Base-by-base conservation (phyloP, 2,888 invertebrate genomes). In the Acanthopleura granulata region DNA sequence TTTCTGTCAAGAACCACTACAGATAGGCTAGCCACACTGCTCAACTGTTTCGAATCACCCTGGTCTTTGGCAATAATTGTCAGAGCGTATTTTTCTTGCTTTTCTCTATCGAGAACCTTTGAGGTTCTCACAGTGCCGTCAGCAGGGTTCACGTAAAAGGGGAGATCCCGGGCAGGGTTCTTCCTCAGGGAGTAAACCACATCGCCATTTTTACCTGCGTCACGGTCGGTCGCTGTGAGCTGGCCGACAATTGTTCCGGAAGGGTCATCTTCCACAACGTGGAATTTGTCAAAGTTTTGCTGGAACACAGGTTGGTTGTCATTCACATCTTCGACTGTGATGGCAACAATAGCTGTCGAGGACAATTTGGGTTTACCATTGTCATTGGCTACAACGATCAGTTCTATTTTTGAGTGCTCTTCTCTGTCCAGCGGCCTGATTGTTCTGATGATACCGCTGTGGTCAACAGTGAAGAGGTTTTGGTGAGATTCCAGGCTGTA, bases 361-460 rank as follows among this genome's bases (percentile, higher is more conserved):
- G 66, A 66, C 25, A 22, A 27, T 27, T 18, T 27, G 25, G 66
- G 66, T 27, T 66, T 18, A 27, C 66, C 66, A 27, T 27, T 15
- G 14, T 66, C 66, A 16, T 27, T 66, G 6, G 66, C 66, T 14
- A 66, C 66, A 66, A 66, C 66, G 25, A 66, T 66, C 16, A 66
- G 25, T 25, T 66, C 29, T 27, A 66, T 22, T 66, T 22, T 1
- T 6, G 66, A 27, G 25, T 27, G 25, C 29, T 66, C 16, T 14
- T 66, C 66, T 66, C 66, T 22, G 29, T 66, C 66, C 66, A 66
- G 66, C 6, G 16, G 4, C 1, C 16, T 25, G 15, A 22, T 66
- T 22, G 22, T 27, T 1, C 6, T 22, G 18, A 66, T 66, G 18
- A 66, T 66, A 25, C 66, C 66, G 6, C 6, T 66, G 4, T 15